Conservation (phyloP, 2,113 vertebrate genomes). For the Dasyprocta punctata region DNA sequence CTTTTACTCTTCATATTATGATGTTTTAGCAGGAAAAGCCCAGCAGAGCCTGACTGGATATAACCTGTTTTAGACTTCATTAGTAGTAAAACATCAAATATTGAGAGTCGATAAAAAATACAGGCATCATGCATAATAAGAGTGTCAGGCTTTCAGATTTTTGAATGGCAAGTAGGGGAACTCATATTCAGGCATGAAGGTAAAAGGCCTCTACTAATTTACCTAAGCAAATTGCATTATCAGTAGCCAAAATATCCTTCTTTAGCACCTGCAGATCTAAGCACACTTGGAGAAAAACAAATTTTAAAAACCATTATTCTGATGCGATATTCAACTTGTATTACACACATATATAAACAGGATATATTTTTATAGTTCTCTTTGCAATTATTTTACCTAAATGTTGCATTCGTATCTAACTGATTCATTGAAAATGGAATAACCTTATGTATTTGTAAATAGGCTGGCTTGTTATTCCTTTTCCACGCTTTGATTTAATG, state of each 20-base stretch:
- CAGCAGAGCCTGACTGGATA: background rate
- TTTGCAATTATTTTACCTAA: conserved; percentile 46
- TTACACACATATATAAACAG: conserved; percentile 21
- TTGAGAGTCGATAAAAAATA: background rate
- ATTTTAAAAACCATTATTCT: conserved; percentile 45
- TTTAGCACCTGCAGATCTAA: background rate
- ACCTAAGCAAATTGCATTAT: conserved; percentile 50
- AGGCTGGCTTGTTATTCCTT: background rate
- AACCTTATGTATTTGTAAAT: conserved; percentile 44
- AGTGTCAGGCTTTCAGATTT: background rate
- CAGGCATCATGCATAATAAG: background rate
- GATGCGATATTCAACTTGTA: conserved; percentile 52
- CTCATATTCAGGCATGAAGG: background rate
- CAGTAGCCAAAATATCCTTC: background rate
- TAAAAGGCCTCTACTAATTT: conserved; percentile 29
- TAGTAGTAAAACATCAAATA: conserved; percentile 11
- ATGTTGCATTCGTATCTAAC: conserved; percentile 62
- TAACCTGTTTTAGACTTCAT: background rate
- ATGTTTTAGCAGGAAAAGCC: background rate
- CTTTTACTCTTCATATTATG: background rate
- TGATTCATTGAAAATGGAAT: conserved; percentile 30
- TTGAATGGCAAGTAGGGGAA: background rate
- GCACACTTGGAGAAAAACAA: background rate
- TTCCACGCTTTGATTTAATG: background rate
- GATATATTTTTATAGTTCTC: background rate